Evolutionary conservation across 2,113 vertebrate species (phyloP).

Genomic region (Saccopteryx bilineata): DNA sequence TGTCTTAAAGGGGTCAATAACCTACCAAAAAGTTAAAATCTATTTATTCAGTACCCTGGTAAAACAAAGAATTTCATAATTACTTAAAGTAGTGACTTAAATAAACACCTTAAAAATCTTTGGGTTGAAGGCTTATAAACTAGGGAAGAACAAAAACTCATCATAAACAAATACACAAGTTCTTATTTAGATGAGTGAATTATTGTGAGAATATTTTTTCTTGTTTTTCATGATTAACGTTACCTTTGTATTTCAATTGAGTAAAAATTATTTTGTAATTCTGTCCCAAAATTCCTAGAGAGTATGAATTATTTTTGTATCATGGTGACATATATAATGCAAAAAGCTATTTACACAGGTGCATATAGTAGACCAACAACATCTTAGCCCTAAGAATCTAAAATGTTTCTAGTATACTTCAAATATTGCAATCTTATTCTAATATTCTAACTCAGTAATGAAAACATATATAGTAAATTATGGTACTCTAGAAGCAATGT

Average conservation of each 20-base stretch:
- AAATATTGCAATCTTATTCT: slow-evolving; percentile 69
- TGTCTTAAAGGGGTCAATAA: neutral
- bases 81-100: slow-evolving; percentile 42
- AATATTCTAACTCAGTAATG: slow-evolving; percentile 64
- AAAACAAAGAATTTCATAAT: slow-evolving; percentile 51
- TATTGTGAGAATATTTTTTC: neutral
- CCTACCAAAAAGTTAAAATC: neutral
- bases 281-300: slow-evolving; percentile 42
- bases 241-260: slow-evolving; percentile 42
- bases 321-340: slow-evolving; percentile 57
- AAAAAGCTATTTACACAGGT: slow-evolving; percentile 66
- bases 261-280: slow-evolving; percentile 35
- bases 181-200: slow-evolving; percentile 31
- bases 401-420: slow-evolving; percentile 66
- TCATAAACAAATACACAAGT: neutral
- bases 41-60: neutral
- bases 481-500: slow-evolving; percentile 67
- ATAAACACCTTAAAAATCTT: slow-evolving; percentile 10
- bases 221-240: slow-evolving; percentile 23
- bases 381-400: slow-evolving; percentile 34
- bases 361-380: slow-evolving; percentile 11
- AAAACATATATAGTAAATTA: slow-evolving; percentile 75
- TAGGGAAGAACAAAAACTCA: slow-evolving; percentile 18
- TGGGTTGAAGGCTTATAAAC: neutral
- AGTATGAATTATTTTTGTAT: slow-evolving; percentile 47